Conservation (phyloP, 2,113 vertebrate species). For the Trachemys scripta region DNA sequence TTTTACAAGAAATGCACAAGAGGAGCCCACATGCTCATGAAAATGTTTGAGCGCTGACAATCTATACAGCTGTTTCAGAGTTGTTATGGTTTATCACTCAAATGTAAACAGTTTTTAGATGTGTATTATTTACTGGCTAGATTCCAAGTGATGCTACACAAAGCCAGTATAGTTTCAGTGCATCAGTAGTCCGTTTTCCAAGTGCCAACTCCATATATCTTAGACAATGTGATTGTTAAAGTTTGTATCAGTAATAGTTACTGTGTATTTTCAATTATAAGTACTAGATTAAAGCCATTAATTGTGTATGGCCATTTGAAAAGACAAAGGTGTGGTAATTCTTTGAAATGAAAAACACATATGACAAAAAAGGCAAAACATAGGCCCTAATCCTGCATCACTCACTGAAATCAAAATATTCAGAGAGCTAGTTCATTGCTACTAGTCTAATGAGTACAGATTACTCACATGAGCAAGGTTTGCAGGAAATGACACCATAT, state of each 20-base stretch:
- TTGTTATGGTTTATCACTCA: neutral
- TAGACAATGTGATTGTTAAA: neutral
- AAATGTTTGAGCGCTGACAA: neutral
- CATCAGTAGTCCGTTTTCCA: neutral
- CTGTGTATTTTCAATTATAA: slow-evolving; percentile 7
- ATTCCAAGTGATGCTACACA: neutral
- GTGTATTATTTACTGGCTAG: slow-evolving; percentile 33
- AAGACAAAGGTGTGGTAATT: neutral
- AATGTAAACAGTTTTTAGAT: slow-evolving; percentile 4
- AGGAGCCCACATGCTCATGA: neutral
- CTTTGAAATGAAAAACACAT: slow-evolving; percentile 8
- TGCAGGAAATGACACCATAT: neutral
- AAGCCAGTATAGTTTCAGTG: neutral
- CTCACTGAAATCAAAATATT: neutral
- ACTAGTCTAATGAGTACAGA: neutral
- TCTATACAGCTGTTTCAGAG: neutral
- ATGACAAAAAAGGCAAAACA: slow-evolving; percentile 3
- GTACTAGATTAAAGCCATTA: slow-evolving; percentile 2
- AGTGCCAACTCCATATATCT: neutral
- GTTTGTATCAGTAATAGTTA: neutral
- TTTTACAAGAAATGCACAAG: neutral
- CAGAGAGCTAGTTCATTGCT: slow-evolving; percentile 12
- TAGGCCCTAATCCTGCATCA: neutral
- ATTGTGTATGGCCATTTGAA: neutral
- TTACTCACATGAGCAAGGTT: neutral